Evolutionary conservation across 2,888 invertebrate species (phyloP), one percentile per base, ranked within the genome.

Genomic region (Liposcelis brunnea): DNA sequence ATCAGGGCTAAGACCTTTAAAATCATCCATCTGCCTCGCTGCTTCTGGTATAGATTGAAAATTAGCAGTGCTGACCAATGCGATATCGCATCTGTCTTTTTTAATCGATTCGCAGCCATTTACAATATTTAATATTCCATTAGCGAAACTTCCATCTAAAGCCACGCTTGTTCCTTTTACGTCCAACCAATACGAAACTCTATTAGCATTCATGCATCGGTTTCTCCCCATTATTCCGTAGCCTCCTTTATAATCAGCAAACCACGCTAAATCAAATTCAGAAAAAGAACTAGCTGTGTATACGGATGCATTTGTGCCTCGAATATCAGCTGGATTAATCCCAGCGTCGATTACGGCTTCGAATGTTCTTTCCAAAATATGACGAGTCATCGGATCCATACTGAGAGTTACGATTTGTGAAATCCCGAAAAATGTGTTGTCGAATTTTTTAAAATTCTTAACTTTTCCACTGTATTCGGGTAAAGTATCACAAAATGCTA

Each of bases 161-260:
- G 73, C 66, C 54, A 69, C 74, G 55, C 65, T 66, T 31, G 62
- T 61, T 58, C 70, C 74, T 60, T 68, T 68, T 45, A 72, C 63
- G 54, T 75, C 72, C 57, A 75, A 70, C 51, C 69, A 67, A 59
- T 65, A 75, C 3, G 74, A 74, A 31, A 75, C 58, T 45, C 74
- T 62, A 57, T 75, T 75, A 43, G 73, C 69, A 59, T 74, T 69
- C 71, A 75, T 72, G 31, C 70, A 68, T 42, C 70, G 58, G 42
- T 67, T 68, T 55, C 77, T 77, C 1, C 79, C 80, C 44, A 76
- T 74, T 55, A 80, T 68, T 43, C 72, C 72, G 60, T 78, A 78
- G 31, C 78, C 79, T 49, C 66, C 66, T 1, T 68, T 62, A 42
- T 56, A 62, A 42, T 52, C 71, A 60, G 65, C 73, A 65, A 52